These are phyloP conservation scores for Catagonus wagneri DNA, from an alignment of 2,113 vertebrate genomes.

Conservation along the genomic window DNA sequence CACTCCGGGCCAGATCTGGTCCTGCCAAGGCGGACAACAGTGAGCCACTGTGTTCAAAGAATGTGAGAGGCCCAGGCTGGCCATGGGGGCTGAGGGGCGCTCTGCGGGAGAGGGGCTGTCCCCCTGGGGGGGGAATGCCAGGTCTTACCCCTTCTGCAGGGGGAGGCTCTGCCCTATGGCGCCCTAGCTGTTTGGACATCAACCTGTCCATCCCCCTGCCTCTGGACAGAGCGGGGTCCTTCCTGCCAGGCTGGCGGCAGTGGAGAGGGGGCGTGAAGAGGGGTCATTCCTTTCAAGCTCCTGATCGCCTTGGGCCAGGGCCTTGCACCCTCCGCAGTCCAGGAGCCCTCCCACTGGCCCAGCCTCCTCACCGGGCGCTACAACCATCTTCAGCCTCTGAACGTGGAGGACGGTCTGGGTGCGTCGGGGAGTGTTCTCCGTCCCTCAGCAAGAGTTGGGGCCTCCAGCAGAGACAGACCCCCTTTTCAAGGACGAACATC, in stretches of 20 bases:
- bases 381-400: background rate
- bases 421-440: background rate
- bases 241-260: background rate
- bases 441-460: background rate
- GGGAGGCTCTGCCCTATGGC: background rate
- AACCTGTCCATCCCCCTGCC: background rate
- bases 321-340: accelerated
- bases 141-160: constrained; percentile 13
- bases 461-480: background rate
- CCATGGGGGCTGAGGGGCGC: background rate
- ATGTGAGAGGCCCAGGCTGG: constrained; percentile 49
- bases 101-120: background rate
- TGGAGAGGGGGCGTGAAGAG: background rate
- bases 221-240: background rate
- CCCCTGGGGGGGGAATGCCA: constrained; percentile 59
- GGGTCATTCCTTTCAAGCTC: too few species aligned
- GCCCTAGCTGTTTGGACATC: background rate
- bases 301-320: background rate
- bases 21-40: constrained; percentile 81
- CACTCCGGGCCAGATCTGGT: constrained; percentile 51
- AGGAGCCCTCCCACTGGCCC: too few species aligned
- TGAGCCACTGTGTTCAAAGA: constrained; percentile 75
- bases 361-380: background rate
- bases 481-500: background rate
- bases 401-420: background rate